Evolutionary conservation across 2,888 invertebrate species (phyloP).

Genomic region (Apamea epomidion): DNA sequence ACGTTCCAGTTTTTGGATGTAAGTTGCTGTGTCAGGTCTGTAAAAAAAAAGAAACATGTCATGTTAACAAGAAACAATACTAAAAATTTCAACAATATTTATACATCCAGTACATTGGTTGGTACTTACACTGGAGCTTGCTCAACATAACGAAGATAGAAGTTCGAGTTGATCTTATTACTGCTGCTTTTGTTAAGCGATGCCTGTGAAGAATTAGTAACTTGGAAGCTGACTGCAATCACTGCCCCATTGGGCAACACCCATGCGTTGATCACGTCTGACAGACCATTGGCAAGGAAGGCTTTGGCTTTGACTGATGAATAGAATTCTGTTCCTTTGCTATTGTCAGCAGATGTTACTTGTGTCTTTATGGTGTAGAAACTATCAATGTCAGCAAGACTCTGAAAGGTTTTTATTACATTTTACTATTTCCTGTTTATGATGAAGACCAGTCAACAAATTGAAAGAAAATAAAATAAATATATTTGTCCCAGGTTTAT

Average conservation of each 20-base stretch:
- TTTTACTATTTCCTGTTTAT: constrained; percentile 10
- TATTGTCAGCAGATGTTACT: constrained; percentile 92
- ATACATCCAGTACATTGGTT: not conserved
- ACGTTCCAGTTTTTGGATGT: constrained; percentile 97
- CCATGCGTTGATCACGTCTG: constrained; percentile 95
- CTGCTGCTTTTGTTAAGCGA: constrained; percentile 63
- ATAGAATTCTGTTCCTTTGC: constrained; percentile 91
- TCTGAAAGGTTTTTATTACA: constrained; percentile 77
- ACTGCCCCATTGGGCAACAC: constrained; percentile 95
- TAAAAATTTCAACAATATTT: not conserved
- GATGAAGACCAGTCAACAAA: not conserved
- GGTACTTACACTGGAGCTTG: constrained; percentile 93
- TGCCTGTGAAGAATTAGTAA: constrained; percentile 78
- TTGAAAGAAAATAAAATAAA: not conserved
- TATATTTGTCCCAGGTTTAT: not conserved
- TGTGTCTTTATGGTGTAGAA: constrained; percentile 94
- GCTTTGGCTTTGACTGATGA: constrained; percentile 95
- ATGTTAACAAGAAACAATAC: not conserved
- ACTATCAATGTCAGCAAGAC: constrained; percentile 92
- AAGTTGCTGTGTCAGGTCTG: constrained; percentile 98
- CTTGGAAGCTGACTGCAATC: constrained; percentile 92
- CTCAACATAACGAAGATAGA: constrained; percentile 95
- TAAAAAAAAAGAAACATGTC: not conserved
- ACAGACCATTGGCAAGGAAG: constrained; percentile 93
- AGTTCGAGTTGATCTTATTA: constrained; percentile 93